Conservation (phyloP, 1,140 invertebrate genomes). For the Radopholus similis region DNA sequence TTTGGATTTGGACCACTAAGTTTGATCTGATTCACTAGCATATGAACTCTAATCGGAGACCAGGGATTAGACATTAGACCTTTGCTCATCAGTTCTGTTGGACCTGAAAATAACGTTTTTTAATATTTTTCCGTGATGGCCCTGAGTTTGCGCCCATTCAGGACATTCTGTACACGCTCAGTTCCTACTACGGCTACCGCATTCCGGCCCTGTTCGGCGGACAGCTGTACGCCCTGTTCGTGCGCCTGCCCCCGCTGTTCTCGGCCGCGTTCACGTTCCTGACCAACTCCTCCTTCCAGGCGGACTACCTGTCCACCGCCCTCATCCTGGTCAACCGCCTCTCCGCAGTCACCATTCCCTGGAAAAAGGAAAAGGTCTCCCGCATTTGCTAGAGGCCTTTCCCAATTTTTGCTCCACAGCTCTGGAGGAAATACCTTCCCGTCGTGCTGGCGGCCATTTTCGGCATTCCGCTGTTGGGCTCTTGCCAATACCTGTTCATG, state of each 20-base stretch:
- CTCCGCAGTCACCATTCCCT: neutral
- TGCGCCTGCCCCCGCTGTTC: neutral
- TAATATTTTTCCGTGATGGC: neutral
- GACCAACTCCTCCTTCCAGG: neutral
- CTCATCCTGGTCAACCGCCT: neutral
- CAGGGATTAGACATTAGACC: too few relatives aligned
- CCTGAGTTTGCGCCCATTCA: neutral
- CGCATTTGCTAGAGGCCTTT: too few relatives aligned
- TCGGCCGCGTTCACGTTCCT: neutral
- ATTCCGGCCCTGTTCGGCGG: neutral
- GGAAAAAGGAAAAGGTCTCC: neutral
- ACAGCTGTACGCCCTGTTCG: neutral
- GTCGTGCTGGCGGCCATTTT: too few relatives aligned
- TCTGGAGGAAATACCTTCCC: too few relatives aligned
- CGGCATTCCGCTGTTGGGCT: too few relatives aligned
- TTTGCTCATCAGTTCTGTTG: too few relatives aligned
- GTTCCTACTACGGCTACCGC: neutral
- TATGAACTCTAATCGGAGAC: too few relatives aligned
- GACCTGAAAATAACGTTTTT: neutral
- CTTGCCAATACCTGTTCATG: too few relatives aligned
- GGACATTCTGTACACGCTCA: neutral
- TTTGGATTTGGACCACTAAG: too few relatives aligned
- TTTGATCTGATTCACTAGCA: too few relatives aligned
- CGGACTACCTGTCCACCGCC: neutral
- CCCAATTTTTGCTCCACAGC: too few relatives aligned